Percentiles rank a stretch among this genome's conserved stretches.
Evolutionary conservation across 2,888 invertebrate species (phyloP).

Genomic region (Saturnia pavonia): DNA sequence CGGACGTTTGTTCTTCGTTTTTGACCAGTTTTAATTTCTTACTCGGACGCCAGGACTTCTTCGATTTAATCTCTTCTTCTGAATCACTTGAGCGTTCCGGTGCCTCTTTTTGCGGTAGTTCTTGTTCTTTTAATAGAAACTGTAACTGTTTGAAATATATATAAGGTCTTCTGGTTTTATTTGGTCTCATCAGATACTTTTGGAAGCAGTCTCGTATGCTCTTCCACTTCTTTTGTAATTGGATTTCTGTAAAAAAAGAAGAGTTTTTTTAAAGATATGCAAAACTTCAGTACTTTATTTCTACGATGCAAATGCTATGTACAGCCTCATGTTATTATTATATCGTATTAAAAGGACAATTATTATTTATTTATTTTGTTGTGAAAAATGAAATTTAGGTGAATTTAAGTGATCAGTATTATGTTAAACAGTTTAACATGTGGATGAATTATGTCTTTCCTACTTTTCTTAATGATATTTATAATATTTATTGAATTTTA

Average conservation of each 20-base stretch:
- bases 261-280: background rate
- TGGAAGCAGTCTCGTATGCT: conserved; percentile 71
- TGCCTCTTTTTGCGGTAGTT: conserved; percentile 29
- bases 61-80: conserved; percentile 42
- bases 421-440: background rate
- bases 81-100: conserved; percentile 49
- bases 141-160: conserved; percentile 62
- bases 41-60: conserved; percentile 50
- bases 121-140: conserved; percentile 59
- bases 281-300: background rate
- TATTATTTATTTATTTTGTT: background rate
- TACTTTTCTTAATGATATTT: too few species aligned
- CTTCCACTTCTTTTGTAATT: conserved; percentile 77
- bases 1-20: conserved; percentile 49
- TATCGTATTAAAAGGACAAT: too few species aligned
- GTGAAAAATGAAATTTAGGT: background rate
- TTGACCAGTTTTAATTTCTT: conserved; percentile 54
- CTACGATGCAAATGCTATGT: too few species aligned
- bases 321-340: too few species aligned
- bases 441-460: background rate
- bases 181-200: conserved; percentile 63
- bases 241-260: conserved; percentile 60
- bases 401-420: background rate
- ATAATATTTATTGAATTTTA: background rate
- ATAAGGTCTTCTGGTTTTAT: conserved; percentile 63